Evolutionary conservation across 37 sponge, comb jelly and placozoan species (phyloP).

Genomic region (Beroe forskalii): DNA sequence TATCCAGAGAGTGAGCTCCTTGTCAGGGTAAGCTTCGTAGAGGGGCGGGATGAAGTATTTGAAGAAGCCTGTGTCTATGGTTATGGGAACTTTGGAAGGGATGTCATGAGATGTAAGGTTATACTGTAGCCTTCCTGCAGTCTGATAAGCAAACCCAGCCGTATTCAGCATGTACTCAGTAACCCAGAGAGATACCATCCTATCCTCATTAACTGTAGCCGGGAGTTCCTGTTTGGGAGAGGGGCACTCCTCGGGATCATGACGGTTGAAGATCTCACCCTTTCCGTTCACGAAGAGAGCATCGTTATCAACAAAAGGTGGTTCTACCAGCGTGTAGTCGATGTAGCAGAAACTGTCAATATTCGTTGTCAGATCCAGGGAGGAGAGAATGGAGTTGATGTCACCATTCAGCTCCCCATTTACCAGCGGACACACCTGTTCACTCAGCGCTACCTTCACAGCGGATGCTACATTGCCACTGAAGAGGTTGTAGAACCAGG

Average conservation of each 20-base stretch:
- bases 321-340: conserved; percentile 12
- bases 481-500: conserved; percentile 14
- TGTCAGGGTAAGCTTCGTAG: conserved; percentile 30
- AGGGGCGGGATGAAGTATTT: conserved; percentile 24
- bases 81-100: not conserved
- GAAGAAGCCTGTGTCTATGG: not conserved
- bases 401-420: not conserved
- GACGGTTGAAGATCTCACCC: not conserved
- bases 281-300: conserved; percentile 46
- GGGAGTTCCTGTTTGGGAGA: conserved; percentile 39
- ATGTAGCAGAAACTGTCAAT: conserved; percentile 12
- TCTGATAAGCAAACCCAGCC: conserved; percentile 17
- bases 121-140: not conserved
- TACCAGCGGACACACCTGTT: conserved; percentile 43
- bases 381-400: not conserved
- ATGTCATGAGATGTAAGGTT: conserved; percentile 44
- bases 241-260: not conserved
- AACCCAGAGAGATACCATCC: conserved; percentile 43
- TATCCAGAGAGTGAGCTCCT: conserved; percentile 34
- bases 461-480: not conserved
- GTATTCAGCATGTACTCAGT: conserved; percentile 59
- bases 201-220: not conserved
- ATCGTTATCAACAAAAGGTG: conserved; percentile 20
- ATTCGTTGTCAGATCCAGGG: not conserved
- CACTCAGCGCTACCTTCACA: not conserved